Percentiles rank a stretch among this genome's conserved stretches.
Evolutionary conservation across 2,113 vertebrate species (phyloP).

Genomic region (Pelusios castaneus): DNA sequence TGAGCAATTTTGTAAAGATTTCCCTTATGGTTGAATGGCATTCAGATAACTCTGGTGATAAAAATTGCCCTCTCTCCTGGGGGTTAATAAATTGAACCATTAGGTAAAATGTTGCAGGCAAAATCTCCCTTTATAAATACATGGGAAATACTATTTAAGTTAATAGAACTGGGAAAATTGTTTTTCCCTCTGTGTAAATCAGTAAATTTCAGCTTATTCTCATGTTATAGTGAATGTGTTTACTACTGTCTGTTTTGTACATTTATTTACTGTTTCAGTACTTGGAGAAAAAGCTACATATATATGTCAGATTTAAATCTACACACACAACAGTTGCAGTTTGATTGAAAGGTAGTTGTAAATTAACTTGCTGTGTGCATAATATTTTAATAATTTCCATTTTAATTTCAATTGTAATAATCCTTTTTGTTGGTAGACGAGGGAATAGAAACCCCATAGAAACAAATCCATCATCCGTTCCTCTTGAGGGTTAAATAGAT

Average conservation of each 20-base stretch:
- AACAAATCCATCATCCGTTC: not conserved
- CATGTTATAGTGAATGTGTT: not conserved
- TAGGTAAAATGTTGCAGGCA: slow-evolving; percentile 6
- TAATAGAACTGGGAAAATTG: not conserved
- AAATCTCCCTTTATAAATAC: not conserved
- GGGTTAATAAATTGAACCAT: not conserved
- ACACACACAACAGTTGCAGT: not conserved
- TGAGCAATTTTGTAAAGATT: slow-evolving; percentile 5
- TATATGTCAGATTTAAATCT: not conserved
- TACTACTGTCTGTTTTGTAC: not conserved
- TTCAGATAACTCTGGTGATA: slow-evolving; percentile 23
- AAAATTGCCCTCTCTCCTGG: not conserved
- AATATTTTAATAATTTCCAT: not conserved
- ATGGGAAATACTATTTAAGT: not conserved
- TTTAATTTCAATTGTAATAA: not conserved
- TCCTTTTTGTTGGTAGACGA: not conserved
- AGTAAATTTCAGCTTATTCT: not conserved
- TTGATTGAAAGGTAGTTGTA: slow-evolving; percentile 8
- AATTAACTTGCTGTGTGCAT: not conserved
- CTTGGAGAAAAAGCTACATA: not conserved
- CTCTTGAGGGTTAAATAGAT: not conserved
- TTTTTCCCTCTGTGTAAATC: not conserved
- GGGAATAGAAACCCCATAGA: not conserved
- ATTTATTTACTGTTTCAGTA: not conserved
- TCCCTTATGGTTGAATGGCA: slow-evolving; percentile 6